A percentile compares a stretch with the other conserved stretches of the same genome.
Conservation (phyloP, 2,888 invertebrate species). For the Ecliptopera silaceata region DNA sequence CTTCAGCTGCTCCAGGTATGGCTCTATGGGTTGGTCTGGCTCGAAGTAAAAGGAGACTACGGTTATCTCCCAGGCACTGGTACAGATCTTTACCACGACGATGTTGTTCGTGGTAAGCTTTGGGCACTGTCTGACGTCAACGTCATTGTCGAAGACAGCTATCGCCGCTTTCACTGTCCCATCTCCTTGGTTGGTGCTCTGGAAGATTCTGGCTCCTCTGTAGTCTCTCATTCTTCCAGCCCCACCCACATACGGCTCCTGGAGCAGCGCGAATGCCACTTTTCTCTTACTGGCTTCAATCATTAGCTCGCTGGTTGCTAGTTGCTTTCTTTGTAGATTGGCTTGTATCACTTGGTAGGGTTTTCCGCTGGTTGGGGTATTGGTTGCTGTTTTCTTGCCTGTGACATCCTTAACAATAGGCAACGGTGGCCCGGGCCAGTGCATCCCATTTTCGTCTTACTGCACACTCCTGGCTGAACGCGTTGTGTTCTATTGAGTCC, state of each 20-base stretch:
- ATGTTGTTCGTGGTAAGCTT: background rate
- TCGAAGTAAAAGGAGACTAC: background rate
- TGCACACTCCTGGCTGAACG: slow-evolving; percentile 16
- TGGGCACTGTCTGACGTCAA: background rate
- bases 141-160: background rate
- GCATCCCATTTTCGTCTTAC: slow-evolving; percentile 21
- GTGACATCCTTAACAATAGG: no score
- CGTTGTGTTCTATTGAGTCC: slow-evolving; percentile 14
- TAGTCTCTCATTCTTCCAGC: no score
- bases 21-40: background rate
- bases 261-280: no score
- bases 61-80: background rate
- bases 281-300: no score
- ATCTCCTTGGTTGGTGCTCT: background rate
- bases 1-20: background rate
- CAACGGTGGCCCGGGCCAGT: slow-evolving; percentile 1
- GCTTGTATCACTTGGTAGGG: background rate
- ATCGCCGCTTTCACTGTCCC: background rate
- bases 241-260: no score
- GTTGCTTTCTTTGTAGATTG: background rate
- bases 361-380: background rate
- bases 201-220: background rate
- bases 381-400: no score
- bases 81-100: no score
- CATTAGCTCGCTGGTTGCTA: background rate